Base-by-base conservation (phyloP, 2,797 vertebrate genomes). In the Fundulus diaphanus region DNA sequence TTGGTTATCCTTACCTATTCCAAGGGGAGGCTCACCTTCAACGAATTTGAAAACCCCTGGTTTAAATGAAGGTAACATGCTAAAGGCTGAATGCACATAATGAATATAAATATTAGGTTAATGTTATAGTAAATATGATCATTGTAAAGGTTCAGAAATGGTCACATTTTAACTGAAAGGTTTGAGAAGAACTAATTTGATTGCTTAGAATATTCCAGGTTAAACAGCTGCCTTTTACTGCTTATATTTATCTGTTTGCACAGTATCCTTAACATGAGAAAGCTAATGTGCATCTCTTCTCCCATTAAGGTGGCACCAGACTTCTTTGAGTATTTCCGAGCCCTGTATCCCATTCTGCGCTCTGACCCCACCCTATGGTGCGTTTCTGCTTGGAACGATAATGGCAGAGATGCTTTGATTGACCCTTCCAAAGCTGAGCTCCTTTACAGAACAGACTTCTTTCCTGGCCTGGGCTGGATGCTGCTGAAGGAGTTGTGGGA, bases 271-370 rank as follows among this genome's bases (percentile, higher is more conserved):
- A 16, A 51, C 24, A 18, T 31, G 9, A 33, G 20, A 12, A 31
- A 42, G 27, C 57, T 46, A n/a, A 67, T 33, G 33, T 31, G 22
- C 15, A 16, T 59, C 56, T 87, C 49, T 82, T 29, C 20, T 52
- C 2, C 85, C 63, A 59, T 73, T 31, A 73, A 95, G 95, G 96
- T 99, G 52, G 97, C 98, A 0, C 95, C 97, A 0, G 98, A 99
- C 86, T 99, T 99, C 52, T 99, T 97, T 0, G 97, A 99, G 90
- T 99, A 99, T n/a, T 99, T 99, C 91, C 95, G 95, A 9, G 97
- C 97, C 0, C 91, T 96, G 0, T 92, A 97, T 48, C 96, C 96
- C 0, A 86, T 99, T 52, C 83, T 99, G 15, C 76, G 35, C 0
- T 27, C 82, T 0, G 98, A 99, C 27, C 93, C 91, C 0, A 95